Conservation (phyloP, 1,140 invertebrate genomes). For the Ceratitis capitata region DNA sequence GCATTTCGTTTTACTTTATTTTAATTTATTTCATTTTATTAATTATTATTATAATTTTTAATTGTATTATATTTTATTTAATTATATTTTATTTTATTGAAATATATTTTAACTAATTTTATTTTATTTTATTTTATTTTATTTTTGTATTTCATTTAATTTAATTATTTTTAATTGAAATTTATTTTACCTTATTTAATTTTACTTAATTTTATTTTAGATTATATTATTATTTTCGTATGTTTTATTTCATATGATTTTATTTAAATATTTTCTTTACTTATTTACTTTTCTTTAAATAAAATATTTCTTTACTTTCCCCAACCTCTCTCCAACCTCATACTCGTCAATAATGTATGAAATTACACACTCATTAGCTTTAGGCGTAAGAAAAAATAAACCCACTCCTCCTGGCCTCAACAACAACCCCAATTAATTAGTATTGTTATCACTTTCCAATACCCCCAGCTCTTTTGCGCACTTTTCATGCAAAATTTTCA, state of each 20-base stretch:
- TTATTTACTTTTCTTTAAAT: too few relatives aligned
- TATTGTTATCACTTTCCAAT: neutral
- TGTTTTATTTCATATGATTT: neutral
- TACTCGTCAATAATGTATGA: neutral
- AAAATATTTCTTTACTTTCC: neutral
- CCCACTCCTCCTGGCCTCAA: neutral
- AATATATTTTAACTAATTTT: neutral
- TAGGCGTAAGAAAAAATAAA: neutral
- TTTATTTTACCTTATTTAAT: too few relatives aligned
- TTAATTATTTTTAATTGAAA: too few relatives aligned
- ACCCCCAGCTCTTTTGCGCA: neutral
- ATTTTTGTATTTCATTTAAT: neutral
- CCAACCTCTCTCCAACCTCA: neutral
- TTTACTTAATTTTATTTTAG: too few relatives aligned
- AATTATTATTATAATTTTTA: too few relatives aligned
- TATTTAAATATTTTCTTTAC: neutral
- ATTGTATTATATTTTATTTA: too few relatives aligned
- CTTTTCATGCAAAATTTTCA: neutral
- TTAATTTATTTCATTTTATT: too few relatives aligned
- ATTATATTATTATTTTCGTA: neutral
- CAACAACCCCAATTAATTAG: conserved; percentile 22
- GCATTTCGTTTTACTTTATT: neutral
- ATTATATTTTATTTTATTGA: neutral
- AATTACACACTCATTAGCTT: neutral
- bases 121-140: neutral